These are phyloP conservation scores for Microtus montanus DNA, from an alignment of 2,113 vertebrate genomes.

Conservation along the genomic window DNA sequence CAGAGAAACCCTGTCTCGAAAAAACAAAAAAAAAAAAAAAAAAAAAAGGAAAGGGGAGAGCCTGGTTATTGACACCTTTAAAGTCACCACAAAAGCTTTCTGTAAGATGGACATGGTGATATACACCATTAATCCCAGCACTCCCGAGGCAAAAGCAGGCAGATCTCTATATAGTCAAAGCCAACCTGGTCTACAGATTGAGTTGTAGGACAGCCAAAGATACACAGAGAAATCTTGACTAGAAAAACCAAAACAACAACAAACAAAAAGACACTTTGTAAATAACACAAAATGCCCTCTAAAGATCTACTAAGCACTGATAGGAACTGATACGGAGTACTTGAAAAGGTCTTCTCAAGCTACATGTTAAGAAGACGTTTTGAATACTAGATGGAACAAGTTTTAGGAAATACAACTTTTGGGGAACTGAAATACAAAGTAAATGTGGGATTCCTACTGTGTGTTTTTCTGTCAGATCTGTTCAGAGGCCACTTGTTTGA, in stretches of 20 bases:
- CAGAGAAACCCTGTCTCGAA: too few relatives aligned
- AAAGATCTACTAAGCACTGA: not conserved
- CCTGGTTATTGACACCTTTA: conserved; percentile 4
- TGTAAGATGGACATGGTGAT: too few relatives aligned
- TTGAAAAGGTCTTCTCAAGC: not conserved
- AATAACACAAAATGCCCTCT: not conserved
- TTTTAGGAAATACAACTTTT: not conserved
- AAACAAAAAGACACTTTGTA: not conserved
- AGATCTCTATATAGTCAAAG: too few relatives aligned
- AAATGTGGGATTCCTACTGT: not conserved
- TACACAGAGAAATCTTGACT: too few relatives aligned
- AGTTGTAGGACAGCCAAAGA: too few relatives aligned
- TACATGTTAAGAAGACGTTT: not conserved
- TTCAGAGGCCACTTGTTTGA: conserved; percentile 71
- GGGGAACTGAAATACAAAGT: not conserved
- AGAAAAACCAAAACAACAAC: too few relatives aligned
- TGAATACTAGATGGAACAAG: not conserved
- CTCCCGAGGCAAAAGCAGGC: too few relatives aligned
- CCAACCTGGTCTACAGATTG: too few relatives aligned
- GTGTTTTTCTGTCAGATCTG: conserved; percentile 51
- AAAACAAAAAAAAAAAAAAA: too few relatives aligned
- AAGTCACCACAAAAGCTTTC: not conserved
- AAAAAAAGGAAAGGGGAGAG: not conserved
- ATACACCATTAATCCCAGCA: too few relatives aligned
- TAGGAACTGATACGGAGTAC: conserved; percentile 12